These are phyloP conservation scores for Ctenomys sociabilis DNA, from an alignment of 2,113 vertebrate species.

Conservation along the genomic window DNA sequence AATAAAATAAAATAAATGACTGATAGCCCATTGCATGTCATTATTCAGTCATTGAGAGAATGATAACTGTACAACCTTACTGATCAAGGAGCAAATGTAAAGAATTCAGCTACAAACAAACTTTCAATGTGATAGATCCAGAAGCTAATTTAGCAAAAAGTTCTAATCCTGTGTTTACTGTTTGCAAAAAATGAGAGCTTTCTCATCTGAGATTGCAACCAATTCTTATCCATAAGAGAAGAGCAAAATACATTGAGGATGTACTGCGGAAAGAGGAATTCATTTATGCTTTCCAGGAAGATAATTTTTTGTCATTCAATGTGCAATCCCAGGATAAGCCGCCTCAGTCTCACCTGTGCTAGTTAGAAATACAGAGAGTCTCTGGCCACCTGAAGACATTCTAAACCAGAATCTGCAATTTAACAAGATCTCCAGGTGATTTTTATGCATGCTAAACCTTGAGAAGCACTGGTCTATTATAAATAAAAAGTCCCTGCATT, in stretches of 20 bases:
- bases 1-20: too few species aligned
- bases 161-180: background rate
- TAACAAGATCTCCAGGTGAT: background rate
- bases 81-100: constrained; percentile 25
- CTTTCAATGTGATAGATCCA: background rate
- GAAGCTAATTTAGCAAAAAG: constrained; percentile 60
- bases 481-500: background rate
- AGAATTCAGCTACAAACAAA: constrained; percentile 45
- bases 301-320: constrained; percentile 30
- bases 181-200: background rate
- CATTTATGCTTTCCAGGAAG: constrained; percentile 1
- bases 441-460: background rate
- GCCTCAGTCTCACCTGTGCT: background rate
- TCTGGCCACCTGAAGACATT: background rate
- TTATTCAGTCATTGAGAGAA: constrained; percentile 44
- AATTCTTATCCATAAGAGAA: background rate
- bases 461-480: background rate
- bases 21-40: constrained; percentile 24
- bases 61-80: background rate
- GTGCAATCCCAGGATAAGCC: background rate
- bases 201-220: constrained; percentile 39
- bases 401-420: background rate
- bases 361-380: constrained; percentile 18
- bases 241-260: constrained; percentile 12
- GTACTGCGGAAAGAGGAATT: background rate